These are phyloP conservation scores for Mycetomoellerius zeteki DNA, from an alignment of 1,140 invertebrate genomes.

Conservation along the genomic window DNA sequence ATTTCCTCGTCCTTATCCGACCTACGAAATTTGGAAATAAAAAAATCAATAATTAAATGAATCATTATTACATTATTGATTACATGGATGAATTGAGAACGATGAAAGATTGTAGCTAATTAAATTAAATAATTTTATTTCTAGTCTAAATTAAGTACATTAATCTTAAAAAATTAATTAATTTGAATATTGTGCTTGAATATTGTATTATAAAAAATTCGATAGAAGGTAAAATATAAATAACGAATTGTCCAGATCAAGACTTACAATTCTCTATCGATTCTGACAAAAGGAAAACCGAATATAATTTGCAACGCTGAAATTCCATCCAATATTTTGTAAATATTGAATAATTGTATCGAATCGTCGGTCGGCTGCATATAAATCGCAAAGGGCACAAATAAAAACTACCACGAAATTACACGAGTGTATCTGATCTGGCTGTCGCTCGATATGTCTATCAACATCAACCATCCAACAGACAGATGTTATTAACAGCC, in stretches of 20 bases:
- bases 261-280: constrained; percentile 2
- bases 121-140: constrained; percentile 18
- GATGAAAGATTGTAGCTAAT: neutral
- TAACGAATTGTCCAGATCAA: neutral
- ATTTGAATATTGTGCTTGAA: neutral
- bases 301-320: constrained; percentile 33
- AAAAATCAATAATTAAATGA: neutral
- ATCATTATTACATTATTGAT: neutral
- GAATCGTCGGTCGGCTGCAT: neutral
- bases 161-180: neutral
- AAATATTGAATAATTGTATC: neutral
- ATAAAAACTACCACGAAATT: constrained; percentile 4
- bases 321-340: constrained; percentile 15
- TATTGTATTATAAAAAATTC: neutral
- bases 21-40: constrained; percentile 68
- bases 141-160: neutral
- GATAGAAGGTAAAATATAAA: neutral
- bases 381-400: neutral
- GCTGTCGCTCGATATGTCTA: constrained; percentile 12
- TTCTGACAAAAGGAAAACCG: neutral
- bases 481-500: constrained; percentile 8
- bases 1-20: constrained; percentile 85
- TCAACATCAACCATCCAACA: constrained; percentile 6
- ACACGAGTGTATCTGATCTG: neutral
- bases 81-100: neutral